Percentiles rank a stretch among this genome's conserved stretches.
phyloP scores from a whole-genome alignment of 1,140 invertebrate species.

The Ptiloglossa arizonensis region DNA sequence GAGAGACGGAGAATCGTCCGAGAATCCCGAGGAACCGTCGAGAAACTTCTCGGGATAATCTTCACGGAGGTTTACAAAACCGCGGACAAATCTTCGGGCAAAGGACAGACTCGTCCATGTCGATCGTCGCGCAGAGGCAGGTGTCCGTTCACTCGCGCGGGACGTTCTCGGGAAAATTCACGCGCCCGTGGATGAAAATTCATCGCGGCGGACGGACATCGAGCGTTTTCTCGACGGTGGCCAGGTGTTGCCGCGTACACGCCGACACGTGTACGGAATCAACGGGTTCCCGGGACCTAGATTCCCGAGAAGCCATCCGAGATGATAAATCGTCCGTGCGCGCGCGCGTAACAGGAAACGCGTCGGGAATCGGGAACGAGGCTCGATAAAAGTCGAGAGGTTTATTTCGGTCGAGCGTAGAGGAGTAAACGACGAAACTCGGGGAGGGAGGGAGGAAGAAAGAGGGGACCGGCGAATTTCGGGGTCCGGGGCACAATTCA shows the following conservation, averaged over 20 bases:
- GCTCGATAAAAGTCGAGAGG: conserved; percentile 22
- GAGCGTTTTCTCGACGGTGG: conserved; percentile 30
- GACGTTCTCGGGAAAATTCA: conserved; percentile 58
- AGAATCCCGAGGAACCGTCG: conserved; percentile 1
- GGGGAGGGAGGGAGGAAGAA: not conserved
- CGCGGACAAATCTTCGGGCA: conserved; percentile 42
- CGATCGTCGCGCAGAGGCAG: conserved; percentile 27
- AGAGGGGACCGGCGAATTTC: conserved; percentile 37
- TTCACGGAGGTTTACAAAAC: conserved; percentile 35
- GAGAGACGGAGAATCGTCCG: too few relatives aligned
- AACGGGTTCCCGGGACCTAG: not conserved
- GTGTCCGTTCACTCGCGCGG: conserved; percentile 24
- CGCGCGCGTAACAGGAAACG: too few relatives aligned
- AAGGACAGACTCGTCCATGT: conserved; percentile 7
- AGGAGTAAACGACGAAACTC: too few relatives aligned
- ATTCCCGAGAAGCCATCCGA: not conserved
- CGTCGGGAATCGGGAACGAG: not conserved
- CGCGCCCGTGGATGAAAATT: conserved; percentile 49
- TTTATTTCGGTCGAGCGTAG: conserved; percentile 16
- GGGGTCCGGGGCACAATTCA: conserved; percentile 27
- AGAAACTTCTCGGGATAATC: conserved; percentile 50
- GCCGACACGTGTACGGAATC: conserved; percentile 1
- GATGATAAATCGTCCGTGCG: conserved; percentile 6
- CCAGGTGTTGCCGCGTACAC: conserved; percentile 14
- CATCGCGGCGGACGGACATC: conserved; percentile 42